phyloP scores from a whole-genome alignment of 1,140 invertebrate genomes.

The Drosophila pectinifera region DNA sequence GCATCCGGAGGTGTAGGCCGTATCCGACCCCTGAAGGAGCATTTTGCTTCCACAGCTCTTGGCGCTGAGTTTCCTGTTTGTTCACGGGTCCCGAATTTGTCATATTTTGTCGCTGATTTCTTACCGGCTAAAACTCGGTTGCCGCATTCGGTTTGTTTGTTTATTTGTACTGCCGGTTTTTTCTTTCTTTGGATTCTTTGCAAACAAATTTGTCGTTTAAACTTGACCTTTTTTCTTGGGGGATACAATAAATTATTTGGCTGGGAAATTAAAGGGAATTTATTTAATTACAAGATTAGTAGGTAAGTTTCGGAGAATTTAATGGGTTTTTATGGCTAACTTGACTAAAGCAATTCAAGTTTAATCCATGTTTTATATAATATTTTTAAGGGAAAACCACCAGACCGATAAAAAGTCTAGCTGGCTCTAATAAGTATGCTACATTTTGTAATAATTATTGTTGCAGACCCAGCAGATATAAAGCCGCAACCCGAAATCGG shows the following conservation, averaged over 20 bases:
- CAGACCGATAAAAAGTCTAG: neutral
- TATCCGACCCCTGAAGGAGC: slow-evolving; percentile 44
- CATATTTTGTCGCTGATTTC: slow-evolving; percentile 59
- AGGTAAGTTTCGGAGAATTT: neutral
- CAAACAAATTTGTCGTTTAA: slow-evolving; percentile 57
- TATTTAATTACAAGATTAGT: neutral
- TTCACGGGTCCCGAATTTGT: slow-evolving; percentile 55
- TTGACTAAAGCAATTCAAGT: no score
- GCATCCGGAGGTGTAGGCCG: slow-evolving; percentile 18
- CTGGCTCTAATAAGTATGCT: neutral
- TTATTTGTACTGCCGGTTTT: slow-evolving; percentile 25
- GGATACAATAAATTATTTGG: neutral
- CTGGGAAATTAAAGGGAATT: neutral
- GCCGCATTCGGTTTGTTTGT: slow-evolving; percentile 39
- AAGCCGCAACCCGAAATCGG: slow-evolving; percentile 17
- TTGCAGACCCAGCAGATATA: neutral
- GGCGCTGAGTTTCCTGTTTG: slow-evolving; percentile 55
- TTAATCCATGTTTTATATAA: no score
- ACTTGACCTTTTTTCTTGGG: slow-evolving; percentile 43
- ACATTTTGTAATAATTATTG: neutral
- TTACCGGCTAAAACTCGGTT: slow-evolving; percentile 48
- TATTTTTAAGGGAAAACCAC: neutral
- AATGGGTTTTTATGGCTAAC: neutral
- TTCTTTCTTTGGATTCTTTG: slow-evolving; percentile 18
- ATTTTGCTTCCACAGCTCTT: slow-evolving; percentile 38